Evolutionary conservation across 2,797 vertebrate genomes (phyloP), one percentile per base, ranked within the genome.

Genomic region (Pseudochirops corinnae): DNA sequence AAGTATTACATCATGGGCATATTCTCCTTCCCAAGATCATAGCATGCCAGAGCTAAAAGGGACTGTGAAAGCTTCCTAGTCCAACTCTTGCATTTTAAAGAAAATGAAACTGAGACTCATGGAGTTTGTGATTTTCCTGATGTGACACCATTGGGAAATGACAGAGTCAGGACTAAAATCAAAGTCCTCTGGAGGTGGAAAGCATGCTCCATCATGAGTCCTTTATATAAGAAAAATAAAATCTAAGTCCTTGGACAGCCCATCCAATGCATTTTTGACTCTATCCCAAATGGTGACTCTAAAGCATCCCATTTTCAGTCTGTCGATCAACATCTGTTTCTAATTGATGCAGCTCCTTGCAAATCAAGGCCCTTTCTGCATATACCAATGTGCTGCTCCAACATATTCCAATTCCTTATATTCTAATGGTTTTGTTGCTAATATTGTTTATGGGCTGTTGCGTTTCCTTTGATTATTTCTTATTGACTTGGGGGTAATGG

Each of bases 401-500:
- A 96, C 96, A 94, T 74, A 95, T 95, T 96, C 94, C 95, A 92
- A 95, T 91, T 92, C 91, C 95, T 94, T 96, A 97, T 33, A 94
- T 97, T 98, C 98, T 96, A 97, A 96, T 94, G 97, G 53, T 92
- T 95, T 98, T 94, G 91, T 62, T 92, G 94, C 94, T 95, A 91
- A 97, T 90, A 96, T 87, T 98, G 96, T 98, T 98, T 98, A 97
- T 97, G 97, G 97, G 96, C 98, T 97, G 95, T 92, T 98, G 90
- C 21, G 95, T 97, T 97, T 97, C 96, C 95, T 98, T 97, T 97
- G 98, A 97, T 98, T 98, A 97, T 97, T 98, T 98, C 74, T 94
- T 97, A 98, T 97, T 98, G 98, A 98, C 97, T 56, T 97, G 94
- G 97, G 87, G 56, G 95, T 93, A 93, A 95, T 26, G 90, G 96